Evolutionary conservation across 2,113 vertebrate genomes (phyloP).

Genomic region (Ciconia stormi): DNA sequence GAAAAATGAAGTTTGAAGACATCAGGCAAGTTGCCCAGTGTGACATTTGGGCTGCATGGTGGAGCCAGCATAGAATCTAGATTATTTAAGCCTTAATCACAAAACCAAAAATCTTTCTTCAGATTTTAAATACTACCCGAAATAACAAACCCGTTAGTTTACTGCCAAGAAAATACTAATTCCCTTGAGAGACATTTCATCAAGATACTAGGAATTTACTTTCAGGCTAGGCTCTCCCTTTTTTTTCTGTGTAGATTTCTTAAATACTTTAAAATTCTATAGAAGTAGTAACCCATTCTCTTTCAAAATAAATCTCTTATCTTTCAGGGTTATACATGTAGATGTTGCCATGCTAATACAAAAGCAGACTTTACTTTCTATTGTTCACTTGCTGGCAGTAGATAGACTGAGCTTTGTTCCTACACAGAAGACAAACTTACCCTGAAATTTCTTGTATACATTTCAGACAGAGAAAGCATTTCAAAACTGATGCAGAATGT

Average conservation of each 20-base stretch:
- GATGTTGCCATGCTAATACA: background rate
- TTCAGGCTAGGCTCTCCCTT: background rate
- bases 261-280: background rate
- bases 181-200: background rate
- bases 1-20: background rate
- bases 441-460: background rate
- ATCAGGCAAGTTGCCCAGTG: background rate
- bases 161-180: background rate
- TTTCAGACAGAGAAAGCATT: background rate
- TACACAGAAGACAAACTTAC: background rate
- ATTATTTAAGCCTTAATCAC: background rate
- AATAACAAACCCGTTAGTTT: background rate
- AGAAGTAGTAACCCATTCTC: background rate
- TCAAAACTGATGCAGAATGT: background rate
- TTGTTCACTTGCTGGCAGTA: background rate
- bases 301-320: background rate
- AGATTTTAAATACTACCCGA: background rate
- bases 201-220: background rate
- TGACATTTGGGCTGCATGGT: background rate
- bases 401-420: background rate
- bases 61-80: background rate
- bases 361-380: background rate
- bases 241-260: background rate
- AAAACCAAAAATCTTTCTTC: background rate
- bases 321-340: background rate